Base-by-base conservation (phyloP, 2,888 invertebrate genomes). In the Yponomeuta plumbellus region DNA sequence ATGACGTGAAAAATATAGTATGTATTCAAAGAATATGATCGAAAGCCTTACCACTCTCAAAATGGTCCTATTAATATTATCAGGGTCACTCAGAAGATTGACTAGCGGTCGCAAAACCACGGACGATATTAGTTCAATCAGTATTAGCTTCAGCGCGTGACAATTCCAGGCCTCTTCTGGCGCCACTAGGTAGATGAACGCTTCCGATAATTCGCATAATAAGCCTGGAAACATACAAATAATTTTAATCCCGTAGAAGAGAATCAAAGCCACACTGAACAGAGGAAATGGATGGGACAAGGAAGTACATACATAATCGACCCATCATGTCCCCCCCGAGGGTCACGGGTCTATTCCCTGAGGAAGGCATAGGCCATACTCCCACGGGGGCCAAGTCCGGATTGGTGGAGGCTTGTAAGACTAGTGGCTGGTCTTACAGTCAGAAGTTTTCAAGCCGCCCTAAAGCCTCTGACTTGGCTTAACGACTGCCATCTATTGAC, bases 1-100 rank as follows among this genome's bases (percentile, higher is more conserved):
- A 5, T 26, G 2, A 26, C 26, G 5, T 26, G 5, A 4, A 5
- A 2, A 26, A 26, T 26, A 26, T 4, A 26, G 26, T 26, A 26
- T 26, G 26, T 4, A 26, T 26, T 26, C 26, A 26, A 26, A 4
- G 5, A 26, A 26, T 26, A 26, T 26, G 5, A 52, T 13, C 13
- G 13, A 52, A 21, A 63, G 21, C 92, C 94, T 93, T 83, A 97
- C 97, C 93, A 96, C 93, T 95, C 96, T 96, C 76, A 97, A 94
- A 78, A 97, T 95, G 70, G 95, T 93, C 85, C 97, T 96, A 88
- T 98, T 98, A 73, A 98, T 95, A 80, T 96, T 97, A 92, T 98
- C 97, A 65, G 98, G 97, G 87, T 97, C 97, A 61, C 97, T 95
- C 69, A 97, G 83, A 71, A 95, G 85, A 76, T 94, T 93, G 64